Evolutionary conservation across 2,113 vertebrate species (phyloP), one percentile per base, ranked within the genome.

Genomic region (Ptilorrhoa leucosticta): DNA sequence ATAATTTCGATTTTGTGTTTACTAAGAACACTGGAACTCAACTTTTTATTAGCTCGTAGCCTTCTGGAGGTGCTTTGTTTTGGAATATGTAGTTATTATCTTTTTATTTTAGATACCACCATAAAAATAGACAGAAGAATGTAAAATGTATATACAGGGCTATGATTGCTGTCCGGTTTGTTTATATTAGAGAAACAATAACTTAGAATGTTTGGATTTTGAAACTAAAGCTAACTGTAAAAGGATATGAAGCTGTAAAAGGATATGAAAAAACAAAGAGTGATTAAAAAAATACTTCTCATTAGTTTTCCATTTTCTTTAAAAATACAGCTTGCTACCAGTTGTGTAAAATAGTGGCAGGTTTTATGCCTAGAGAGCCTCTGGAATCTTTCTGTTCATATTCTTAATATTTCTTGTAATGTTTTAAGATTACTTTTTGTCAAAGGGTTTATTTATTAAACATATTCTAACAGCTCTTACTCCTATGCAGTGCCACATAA

Each of bases 131-230:
- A 69, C n/a, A 90, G 80, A 87, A 92, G 57, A 98, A 96, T 87
- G 75, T 70, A 87, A 60, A 93, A 85, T 64, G 27, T 91, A 94
- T 93, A 79, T 87, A 69, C 72, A 96, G 35, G 80, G 39, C 71
- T 95, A 20, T 61, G 70, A 79, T 85, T 97, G 45, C 80, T 96
- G 90, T 91, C 86, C 3, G 2, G 18, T 83, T 96, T 95, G 89
- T 95, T 95, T 80, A 96, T 95, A 93, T 85, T 96, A 82, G 80
- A 92, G 90, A 93, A 97, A 96, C 58, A 95, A 93, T 79, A 95
- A 89, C 11, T 77, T 88, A 37, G 18, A 73, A 40, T 93, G 61
- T 93, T 96, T 96, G 44, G 44, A 95, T 97, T 95, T 89, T 83
- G 68, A 96, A 98, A 83, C 76, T 84, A 89, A 95, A 96, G 58